Percentiles rank a stretch among this genome's conserved stretches.
These are phyloP conservation scores for Harpegnathos saltator DNA, from an alignment of 1,140 invertebrate genomes.

Conservation along the genomic window DNA sequence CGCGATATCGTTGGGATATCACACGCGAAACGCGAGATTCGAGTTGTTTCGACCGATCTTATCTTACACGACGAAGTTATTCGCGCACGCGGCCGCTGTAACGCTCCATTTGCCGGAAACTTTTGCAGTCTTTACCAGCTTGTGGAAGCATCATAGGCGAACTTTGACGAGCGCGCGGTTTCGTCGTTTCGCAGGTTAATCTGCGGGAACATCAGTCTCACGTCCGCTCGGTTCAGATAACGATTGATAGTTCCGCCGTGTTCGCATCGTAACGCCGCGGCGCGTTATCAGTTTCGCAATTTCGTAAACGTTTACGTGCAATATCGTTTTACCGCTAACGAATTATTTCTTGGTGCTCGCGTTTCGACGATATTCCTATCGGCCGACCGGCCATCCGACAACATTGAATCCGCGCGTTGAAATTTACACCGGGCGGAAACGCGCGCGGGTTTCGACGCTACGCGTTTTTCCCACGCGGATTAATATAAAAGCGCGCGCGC, in stretches of 20 bases:
- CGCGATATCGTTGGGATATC: background rate
- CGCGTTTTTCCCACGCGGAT: background rate
- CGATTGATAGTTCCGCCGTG: background rate
- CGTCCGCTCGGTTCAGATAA: conserved; percentile 34
- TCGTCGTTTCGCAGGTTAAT: no score
- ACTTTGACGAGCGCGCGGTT: background rate
- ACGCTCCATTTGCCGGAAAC: conserved; percentile 10
- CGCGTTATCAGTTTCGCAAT: no score
- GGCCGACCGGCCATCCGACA: background rate
- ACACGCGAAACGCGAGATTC: background rate
- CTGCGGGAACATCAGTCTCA: conserved; percentile 20
- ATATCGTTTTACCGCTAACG: no score
- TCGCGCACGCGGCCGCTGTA: background rate
- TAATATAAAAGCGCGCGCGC: background rate
- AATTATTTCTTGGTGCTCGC: no score
- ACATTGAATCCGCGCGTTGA: background rate
- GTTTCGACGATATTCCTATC: no score
- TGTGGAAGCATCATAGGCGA: conserved; percentile 3
- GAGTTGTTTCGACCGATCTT: background rate
- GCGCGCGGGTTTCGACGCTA: no score
- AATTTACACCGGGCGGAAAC: background rate
- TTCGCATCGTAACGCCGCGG: background rate
- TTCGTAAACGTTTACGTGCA: no score
- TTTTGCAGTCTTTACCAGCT: background rate
- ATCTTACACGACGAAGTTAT: background rate